phyloP scores from a whole-genome alignment of 2,797 vertebrate species.

The Megalops cyprinoides region DNA sequence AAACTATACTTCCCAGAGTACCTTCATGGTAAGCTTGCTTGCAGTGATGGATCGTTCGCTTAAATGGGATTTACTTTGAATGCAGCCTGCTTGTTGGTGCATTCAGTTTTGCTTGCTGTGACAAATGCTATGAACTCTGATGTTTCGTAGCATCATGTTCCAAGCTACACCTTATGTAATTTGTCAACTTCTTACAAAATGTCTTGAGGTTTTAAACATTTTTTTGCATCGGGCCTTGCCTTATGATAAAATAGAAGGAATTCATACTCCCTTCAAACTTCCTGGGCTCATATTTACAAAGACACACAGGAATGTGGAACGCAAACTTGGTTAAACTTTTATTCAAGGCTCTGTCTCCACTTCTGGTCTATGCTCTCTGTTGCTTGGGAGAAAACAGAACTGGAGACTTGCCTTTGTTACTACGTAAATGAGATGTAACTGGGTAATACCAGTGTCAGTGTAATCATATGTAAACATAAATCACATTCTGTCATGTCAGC shows the following conservation, averaged over 20 bases:
- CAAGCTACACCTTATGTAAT: not conserved
- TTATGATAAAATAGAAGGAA: slow-evolving; percentile 65
- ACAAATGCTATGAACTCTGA: too few species aligned
- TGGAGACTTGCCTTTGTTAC: too few species aligned
- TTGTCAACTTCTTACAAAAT: slow-evolving; percentile 1
- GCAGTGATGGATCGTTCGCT: not conserved
- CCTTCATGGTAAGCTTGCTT: not conserved
- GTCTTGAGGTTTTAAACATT: slow-evolving; percentile 40
- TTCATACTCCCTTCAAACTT: slow-evolving; percentile 44
- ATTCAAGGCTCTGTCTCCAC: too few species aligned
- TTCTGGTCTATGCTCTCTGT: too few species aligned
- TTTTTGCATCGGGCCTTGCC: slow-evolving; percentile 53
- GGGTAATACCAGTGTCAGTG: not conserved
- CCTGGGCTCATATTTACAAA: not conserved
- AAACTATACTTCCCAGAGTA: not conserved
- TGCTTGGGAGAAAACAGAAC: too few species aligned
- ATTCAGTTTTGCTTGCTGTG: too few species aligned
- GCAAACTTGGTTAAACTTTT: too few species aligned
- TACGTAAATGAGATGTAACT: too few species aligned
- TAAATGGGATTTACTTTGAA: not conserved
- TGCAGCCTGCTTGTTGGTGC: not conserved
- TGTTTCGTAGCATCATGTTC: not conserved
- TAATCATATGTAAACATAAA: not conserved
- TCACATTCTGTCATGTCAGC: not conserved
- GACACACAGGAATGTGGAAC: not conserved